phyloP scores from a whole-genome alignment of 2,113 vertebrate genomes.

The Plotosus lineatus region DNA sequence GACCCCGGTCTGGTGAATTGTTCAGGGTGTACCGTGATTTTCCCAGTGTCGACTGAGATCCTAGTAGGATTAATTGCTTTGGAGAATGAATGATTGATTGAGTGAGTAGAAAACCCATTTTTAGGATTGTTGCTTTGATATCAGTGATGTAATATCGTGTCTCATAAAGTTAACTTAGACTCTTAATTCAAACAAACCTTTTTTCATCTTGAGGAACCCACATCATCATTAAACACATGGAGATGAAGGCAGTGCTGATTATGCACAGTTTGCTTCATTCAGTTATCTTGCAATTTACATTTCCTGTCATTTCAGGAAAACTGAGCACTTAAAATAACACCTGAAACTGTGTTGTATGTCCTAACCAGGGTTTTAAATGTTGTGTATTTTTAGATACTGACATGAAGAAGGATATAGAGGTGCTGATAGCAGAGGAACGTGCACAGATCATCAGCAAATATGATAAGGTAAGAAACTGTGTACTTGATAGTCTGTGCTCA shows the following conservation, averaged over 20 bases:
- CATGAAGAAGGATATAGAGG: slow-evolving; percentile 92
- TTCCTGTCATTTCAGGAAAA: neutral
- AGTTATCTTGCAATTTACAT: neutral
- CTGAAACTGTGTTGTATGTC: neutral
- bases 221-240: neutral
- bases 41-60: too few relatives aligned
- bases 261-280: slow-evolving; percentile 1
- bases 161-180: neutral
- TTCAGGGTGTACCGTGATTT: too few relatives aligned
- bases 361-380: neutral
- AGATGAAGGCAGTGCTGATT: neutral
- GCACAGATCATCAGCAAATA: slow-evolving; percentile 87
- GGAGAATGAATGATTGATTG: too few relatives aligned
- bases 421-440: slow-evolving; percentile 84
- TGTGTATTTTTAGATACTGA: slow-evolving; percentile 76
- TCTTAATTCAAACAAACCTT: slow-evolving; percentile 4
- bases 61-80: too few relatives aligned
- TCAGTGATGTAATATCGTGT: neutral
- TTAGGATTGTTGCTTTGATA: neutral
- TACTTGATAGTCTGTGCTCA: neutral
- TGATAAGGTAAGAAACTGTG: slow-evolving; percentile 75
- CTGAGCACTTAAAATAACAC: neutral
- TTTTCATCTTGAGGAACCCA: neutral
- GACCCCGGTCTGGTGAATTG: too few relatives aligned
- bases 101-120: too few relatives aligned